These are phyloP conservation scores for Steinernema hermaphroditum DNA, from an alignment of 2,888 invertebrate species.

Conservation along the genomic window DNA sequence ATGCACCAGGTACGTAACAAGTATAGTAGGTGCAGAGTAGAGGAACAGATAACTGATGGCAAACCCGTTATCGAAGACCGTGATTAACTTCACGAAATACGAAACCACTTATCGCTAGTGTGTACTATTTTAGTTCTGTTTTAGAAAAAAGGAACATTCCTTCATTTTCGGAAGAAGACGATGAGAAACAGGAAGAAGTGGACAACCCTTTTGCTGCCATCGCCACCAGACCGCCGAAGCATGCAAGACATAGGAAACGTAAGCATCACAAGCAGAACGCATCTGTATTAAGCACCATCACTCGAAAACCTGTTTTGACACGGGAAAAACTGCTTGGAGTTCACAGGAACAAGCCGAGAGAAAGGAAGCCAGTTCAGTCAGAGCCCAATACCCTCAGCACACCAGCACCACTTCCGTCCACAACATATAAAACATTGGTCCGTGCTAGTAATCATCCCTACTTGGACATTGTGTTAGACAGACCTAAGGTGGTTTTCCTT, in stretches of 20 bases:
- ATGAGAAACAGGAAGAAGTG: background rate
- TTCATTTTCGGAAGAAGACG: background rate
- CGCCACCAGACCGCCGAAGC: background rate
- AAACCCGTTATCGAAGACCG: too few species aligned
- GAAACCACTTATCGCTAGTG: background rate
- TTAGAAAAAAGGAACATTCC: background rate
- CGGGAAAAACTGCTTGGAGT: background rate
- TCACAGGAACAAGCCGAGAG: background rate
- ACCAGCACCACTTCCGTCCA: slow-evolving; percentile 6
- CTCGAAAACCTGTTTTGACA: background rate
- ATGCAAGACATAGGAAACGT: background rate
- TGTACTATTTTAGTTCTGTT: background rate
- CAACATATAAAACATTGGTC: background rate
- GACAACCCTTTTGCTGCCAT: slow-evolving; percentile 10
- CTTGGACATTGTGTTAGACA: background rate
- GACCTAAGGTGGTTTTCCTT: background rate
- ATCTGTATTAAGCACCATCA: background rate
- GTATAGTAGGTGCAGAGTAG: too few species aligned
- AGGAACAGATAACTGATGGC: too few species aligned
- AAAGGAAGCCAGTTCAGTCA: background rate
- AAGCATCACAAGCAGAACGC: background rate
- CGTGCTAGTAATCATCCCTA: background rate
- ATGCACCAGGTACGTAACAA: slow-evolving; percentile 24
- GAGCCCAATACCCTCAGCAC: background rate
- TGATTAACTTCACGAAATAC: too few species aligned